phyloP scores from a whole-genome alignment of 2,113 vertebrate genomes.

The Dipodomys stephensi region DNA sequence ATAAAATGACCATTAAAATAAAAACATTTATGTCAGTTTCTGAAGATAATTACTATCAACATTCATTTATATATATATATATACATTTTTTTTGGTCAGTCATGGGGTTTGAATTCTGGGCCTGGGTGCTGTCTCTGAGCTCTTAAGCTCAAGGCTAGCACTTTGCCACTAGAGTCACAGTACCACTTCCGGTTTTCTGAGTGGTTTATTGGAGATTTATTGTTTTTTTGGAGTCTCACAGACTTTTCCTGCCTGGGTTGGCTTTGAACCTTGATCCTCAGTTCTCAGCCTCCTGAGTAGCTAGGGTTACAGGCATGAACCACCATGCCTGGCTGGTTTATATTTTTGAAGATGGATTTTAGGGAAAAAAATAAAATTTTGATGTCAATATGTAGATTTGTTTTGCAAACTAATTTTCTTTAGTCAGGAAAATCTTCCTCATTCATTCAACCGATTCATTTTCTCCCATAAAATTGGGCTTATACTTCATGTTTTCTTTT shows the following conservation, averaged over 20 bases:
- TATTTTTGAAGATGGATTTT: neutral
- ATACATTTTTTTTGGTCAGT: too few relatives aligned
- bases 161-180: too few relatives aligned
- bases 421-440: neutral
- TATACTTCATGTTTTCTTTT: neutral
- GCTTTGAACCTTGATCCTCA: too few relatives aligned
- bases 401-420: neutral
- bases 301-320: too few relatives aligned
- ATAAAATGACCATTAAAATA: slow-evolving; percentile 5
- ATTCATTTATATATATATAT: neutral
- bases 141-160: too few relatives aligned
- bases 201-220: too few relatives aligned
- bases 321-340: neutral
- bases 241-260: too few relatives aligned
- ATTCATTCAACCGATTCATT: slow-evolving; percentile 20
- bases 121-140: too few relatives aligned
- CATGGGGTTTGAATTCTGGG: too few relatives aligned
- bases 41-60: neutral
- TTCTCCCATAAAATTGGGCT: neutral
- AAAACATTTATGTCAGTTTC: neutral
- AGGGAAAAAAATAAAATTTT: neutral
- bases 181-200: too few relatives aligned
- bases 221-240: too few relatives aligned
- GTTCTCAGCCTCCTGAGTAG: too few relatives aligned
- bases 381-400: neutral